Percentiles rank a stretch among this genome's conserved stretches.
phyloP scores from a whole-genome alignment of 2,888 invertebrate genomes.

The Unio pictorum region DNA sequence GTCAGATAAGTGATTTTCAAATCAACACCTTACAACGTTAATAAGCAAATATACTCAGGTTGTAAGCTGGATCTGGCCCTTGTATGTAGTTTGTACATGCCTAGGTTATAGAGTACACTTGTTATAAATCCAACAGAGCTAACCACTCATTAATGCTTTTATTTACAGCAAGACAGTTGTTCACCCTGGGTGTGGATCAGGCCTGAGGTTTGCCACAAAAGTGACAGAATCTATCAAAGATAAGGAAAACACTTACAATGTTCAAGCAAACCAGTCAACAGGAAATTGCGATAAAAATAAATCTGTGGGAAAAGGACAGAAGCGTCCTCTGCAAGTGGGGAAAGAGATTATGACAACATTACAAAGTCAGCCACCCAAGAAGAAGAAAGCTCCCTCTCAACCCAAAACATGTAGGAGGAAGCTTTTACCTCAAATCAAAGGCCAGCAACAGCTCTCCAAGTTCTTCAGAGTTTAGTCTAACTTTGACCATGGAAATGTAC shows the following conservation, averaged over 20 bases:
- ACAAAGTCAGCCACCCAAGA: constrained; percentile 29
- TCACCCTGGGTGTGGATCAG: constrained; percentile 36
- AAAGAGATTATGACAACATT: neutral
- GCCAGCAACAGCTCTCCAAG: constrained; percentile 49
- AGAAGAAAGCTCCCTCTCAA: constrained; percentile 35
- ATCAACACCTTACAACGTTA: too few relatives aligned
- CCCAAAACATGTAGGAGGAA: constrained; percentile 46
- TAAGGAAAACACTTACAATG: constrained; percentile 29
- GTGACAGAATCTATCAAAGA: constrained; percentile 38
- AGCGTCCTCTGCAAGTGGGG: constrained; percentile 20
- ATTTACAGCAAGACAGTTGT: constrained; percentile 56
- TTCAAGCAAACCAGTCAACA: too few relatives aligned
- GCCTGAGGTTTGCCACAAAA: constrained; percentile 31
- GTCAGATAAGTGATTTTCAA: too few relatives aligned
- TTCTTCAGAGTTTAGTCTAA: constrained; percentile 45
- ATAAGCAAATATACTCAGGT: too few relatives aligned
- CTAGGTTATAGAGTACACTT: neutral
- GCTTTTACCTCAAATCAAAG: constrained; percentile 56
- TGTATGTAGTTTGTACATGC: too few relatives aligned
- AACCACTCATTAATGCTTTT: neutral
- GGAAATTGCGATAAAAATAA: neutral
- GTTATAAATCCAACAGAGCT: neutral
- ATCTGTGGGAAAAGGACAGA: constrained; percentile 18
- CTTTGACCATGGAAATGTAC: too few relatives aligned
- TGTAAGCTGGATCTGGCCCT: too few relatives aligned